Evolutionary conservation across 2,797 vertebrate genomes (phyloP).

Genomic region (Premnoplex brunnescens): DNA sequence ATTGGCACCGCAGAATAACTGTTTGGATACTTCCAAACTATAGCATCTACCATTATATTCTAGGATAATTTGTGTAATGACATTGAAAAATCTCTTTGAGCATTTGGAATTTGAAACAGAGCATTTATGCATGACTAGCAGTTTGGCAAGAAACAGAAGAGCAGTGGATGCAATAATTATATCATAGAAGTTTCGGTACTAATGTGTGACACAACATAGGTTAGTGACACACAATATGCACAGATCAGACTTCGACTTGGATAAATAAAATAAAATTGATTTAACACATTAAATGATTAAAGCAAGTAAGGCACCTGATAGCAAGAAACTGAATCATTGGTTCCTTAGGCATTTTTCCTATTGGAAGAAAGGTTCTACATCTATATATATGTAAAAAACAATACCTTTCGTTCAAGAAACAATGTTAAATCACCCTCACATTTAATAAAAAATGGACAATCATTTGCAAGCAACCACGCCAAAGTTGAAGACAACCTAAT

Average conservation of each 20-base stretch:
- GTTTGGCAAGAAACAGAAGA: neutral
- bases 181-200: neutral
- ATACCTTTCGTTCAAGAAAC: neutral
- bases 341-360: neutral
- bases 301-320: neutral
- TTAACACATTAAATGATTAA: neutral
- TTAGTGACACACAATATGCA: neutral
- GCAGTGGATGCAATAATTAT: neutral
- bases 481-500: neutral
- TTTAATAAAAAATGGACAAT: neutral
- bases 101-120: neutral
- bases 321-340: neutral
- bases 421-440: neutral
- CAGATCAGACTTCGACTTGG: neutral
- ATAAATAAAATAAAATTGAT: neutral
- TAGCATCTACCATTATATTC: neutral
- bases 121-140: neutral
- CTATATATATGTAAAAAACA: neutral
- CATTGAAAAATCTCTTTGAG: neutral
- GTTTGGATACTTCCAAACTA: neutral
- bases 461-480: neutral
- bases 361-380: neutral
- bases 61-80: neutral
- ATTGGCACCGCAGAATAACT: neutral
- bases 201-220: neutral